Percentiles rank a stretch among this genome's conserved stretches.
Evolutionary conservation across 1,140 invertebrate species (phyloP).

Genomic region (Anastrepha obliqua): DNA sequence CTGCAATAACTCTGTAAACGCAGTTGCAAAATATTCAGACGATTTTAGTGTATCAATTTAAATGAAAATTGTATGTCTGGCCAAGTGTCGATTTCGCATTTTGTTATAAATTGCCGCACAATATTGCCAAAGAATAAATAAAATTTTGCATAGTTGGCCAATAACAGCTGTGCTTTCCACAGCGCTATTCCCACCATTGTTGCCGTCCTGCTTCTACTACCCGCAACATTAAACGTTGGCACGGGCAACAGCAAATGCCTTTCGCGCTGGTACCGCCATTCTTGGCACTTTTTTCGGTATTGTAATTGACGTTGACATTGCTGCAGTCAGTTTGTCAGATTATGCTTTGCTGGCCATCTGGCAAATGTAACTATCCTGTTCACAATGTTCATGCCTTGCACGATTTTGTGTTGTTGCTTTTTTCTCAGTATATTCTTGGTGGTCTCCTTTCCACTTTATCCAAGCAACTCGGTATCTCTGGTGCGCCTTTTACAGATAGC

Average conservation of each 20-base stretch:
- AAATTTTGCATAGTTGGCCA: neutral
- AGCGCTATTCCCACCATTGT: neutral
- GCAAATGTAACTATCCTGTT: neutral
- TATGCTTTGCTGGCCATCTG: neutral
- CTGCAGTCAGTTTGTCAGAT: neutral
- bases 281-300: neutral
- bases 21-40: too few species aligned
- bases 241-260: neutral
- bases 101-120: neutral
- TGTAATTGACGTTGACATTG: conserved; percentile 28
- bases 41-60: neutral
- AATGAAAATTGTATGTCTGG: neutral
- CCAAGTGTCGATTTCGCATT: neutral
- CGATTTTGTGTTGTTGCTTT: neutral
- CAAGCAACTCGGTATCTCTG: neutral
- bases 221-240: neutral
- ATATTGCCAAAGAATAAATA: neutral
- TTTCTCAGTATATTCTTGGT: neutral
- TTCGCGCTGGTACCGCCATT: neutral
- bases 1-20: too few species aligned
- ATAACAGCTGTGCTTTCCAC: neutral
- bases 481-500: conserved; percentile 2
- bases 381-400: neutral
- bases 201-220: too few species aligned
- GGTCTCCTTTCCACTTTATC: neutral